Percentiles rank a stretch among this genome's conserved stretches.
phyloP scores from a whole-genome alignment of 2,888 invertebrate species.

The Tachina lurida region DNA sequence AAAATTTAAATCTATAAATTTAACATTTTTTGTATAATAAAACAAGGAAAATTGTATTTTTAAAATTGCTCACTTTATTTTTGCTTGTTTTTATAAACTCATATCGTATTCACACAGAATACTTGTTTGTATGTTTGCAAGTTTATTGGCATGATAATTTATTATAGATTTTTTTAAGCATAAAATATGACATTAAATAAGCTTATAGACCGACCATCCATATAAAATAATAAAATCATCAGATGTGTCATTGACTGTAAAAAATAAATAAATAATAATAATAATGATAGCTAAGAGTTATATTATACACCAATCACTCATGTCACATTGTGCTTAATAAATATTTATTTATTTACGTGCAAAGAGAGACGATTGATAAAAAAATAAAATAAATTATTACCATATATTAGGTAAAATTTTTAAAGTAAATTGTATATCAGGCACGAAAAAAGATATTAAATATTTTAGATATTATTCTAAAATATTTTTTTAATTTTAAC shows the following conservation, averaged over 20 bases:
- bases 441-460: no score
- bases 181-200: conserved; percentile 55
- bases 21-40: conserved; percentile 33
- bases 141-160: conserved; percentile 49
- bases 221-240: conserved; percentile 70
- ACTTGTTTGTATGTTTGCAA: background rate
- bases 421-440: no score
- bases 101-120: conserved; percentile 22
- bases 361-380: background rate
- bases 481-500: no score
- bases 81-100: background rate
- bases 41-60: background rate
- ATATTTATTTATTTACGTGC: background rate
- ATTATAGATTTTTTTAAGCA: conserved; percentile 55
- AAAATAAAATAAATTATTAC: background rate
- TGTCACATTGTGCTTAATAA: background rate
- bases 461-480: no score
- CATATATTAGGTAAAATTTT: background rate
- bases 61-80: conserved; percentile 18
- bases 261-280: conserved; percentile 18
- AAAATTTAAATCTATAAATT: conserved; percentile 56
- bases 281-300: background rate
- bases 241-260: conserved; percentile 52
- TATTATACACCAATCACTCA: conserved; percentile 31
- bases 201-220: conserved; percentile 13